Percentiles rank a stretch among this genome's conserved stretches.
Evolutionary conservation across 2,113 vertebrate genomes (phyloP).

Genomic region (Prunella himalayana): DNA sequence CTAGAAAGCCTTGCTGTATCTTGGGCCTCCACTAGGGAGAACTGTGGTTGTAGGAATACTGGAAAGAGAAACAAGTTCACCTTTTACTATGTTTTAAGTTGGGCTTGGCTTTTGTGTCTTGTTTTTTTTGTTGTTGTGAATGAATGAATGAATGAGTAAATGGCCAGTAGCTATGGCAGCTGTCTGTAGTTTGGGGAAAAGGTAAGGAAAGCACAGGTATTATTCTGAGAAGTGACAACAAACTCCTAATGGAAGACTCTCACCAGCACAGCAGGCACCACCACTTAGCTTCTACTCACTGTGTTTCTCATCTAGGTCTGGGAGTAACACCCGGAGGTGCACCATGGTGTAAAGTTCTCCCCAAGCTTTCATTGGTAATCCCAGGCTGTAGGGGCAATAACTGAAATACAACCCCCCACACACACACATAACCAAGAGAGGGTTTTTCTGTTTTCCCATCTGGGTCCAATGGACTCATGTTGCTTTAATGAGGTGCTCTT

Average conservation of each 20-base stretch:
- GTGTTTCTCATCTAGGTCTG: neutral
- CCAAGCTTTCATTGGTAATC: neutral
- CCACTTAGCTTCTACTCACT: neutral
- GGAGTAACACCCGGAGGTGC: neutral
- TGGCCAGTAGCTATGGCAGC: neutral
- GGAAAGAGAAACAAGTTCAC: neutral
- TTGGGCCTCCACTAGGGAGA: conserved; percentile 58
- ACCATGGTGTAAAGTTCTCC: neutral
- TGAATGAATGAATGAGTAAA: neutral
- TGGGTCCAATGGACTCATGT: neutral
- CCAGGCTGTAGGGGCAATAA: neutral
- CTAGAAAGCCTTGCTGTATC: conserved; percentile 18
- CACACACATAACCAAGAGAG: neutral
- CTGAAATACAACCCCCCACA: neutral
- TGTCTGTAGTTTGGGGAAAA: neutral
- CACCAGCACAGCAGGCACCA: neutral
- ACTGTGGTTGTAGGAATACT: conserved; percentile 58
- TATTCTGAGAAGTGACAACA: neutral
- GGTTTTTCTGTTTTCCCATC: neutral
- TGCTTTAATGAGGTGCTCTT: neutral
- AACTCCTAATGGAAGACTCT: neutral
- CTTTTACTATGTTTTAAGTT: neutral
- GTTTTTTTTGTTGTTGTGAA: neutral
- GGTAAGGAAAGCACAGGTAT: neutral
- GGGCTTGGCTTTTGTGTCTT: neutral